Evolutionary conservation across 2,797 vertebrate species (phyloP).

Genomic region (Peromyscus nudipes): DNA sequence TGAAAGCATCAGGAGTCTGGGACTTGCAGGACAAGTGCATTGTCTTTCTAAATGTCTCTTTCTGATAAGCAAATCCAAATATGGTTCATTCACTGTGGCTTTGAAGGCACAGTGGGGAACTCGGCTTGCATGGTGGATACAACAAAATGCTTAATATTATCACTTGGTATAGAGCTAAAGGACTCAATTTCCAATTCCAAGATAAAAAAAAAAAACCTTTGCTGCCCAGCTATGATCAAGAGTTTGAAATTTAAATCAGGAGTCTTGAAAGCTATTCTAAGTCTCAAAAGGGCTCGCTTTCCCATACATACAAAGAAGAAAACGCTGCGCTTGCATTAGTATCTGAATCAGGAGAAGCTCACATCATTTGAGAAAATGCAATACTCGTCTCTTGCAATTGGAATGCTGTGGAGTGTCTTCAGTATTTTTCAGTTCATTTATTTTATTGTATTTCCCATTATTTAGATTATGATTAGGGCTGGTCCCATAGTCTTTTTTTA

Average conservation of each 20-base stretch:
- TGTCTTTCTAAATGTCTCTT: constrained; percentile 92
- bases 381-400: constrained; percentile 82
- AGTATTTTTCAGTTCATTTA: constrained; percentile 77
- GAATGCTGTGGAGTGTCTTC: constrained; percentile 70
- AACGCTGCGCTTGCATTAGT: constrained; percentile 85
- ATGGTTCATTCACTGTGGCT: constrained; percentile 90
- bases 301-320: constrained; percentile 88
- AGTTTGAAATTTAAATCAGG: constrained; percentile 92
- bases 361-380: constrained; percentile 85
- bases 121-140: constrained; percentile 88
- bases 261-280: constrained; percentile 88
- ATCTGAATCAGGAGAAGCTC: constrained; percentile 83
- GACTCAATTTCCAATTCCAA: constrained; percentile 89
- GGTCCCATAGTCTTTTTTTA: constrained; percentile 80
- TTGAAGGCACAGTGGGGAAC: constrained; percentile 90
- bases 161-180: constrained; percentile 88
- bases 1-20: constrained; percentile 89
- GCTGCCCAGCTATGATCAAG: constrained; percentile 87
- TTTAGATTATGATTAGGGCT: constrained; percentile 82
- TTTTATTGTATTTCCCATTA: constrained; percentile 82
- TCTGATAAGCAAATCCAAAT: constrained; percentile 91
- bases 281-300: constrained; percentile 88
- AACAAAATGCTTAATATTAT: constrained; percentile 91
- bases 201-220: constrained; percentile 86
- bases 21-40: constrained; percentile 89